A percentile compares a stretch with the other conserved stretches of the same genome.
These are phyloP conservation scores for Isurus oxyrinchus DNA, from an alignment of 2,113 vertebrate species.

Conservation along the genomic window DNA sequence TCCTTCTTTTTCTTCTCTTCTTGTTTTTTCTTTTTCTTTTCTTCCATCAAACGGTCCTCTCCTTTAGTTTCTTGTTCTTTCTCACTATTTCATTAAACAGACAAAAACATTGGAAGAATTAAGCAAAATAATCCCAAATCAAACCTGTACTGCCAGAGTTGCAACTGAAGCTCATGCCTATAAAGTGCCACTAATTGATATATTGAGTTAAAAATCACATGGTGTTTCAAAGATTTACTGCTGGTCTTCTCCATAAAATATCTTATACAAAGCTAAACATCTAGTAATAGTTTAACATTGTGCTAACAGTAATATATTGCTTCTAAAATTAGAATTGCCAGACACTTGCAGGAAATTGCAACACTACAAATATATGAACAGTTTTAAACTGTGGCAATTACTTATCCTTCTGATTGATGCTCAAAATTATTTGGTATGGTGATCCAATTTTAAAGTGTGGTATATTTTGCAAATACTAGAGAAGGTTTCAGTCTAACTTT, in stretches of 20 bases:
- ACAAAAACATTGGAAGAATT: not conserved
- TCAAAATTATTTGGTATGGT: not conserved
- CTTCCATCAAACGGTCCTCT: slow-evolving; percentile 99
- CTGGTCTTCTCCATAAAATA: not conserved
- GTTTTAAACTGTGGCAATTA: not conserved
- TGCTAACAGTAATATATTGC: not conserved
- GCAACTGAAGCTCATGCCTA: not conserved
- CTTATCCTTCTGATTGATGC: not conserved
- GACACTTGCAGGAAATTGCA: not conserved
- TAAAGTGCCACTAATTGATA: not conserved
- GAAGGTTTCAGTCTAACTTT: not conserved
- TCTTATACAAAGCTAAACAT: not conserved
- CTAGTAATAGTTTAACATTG: not conserved
- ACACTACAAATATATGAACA: not conserved
- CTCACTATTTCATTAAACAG: slow-evolving; percentile 57
- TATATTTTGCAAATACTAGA: not conserved
- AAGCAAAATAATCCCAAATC: not conserved
- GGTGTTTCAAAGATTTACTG: not conserved
- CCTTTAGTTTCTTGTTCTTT: slow-evolving; percentile 79
- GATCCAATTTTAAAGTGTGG: not conserved
- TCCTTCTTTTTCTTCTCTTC: slow-evolving; percentile 98
- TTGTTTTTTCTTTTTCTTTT: slow-evolving; percentile 99
- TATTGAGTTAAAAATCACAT: not conserved
- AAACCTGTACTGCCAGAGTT: not conserved
- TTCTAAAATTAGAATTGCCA: not conserved